Conservation (phyloP, 1,140 invertebrate species). For the Drosophila chauvacae region DNA sequence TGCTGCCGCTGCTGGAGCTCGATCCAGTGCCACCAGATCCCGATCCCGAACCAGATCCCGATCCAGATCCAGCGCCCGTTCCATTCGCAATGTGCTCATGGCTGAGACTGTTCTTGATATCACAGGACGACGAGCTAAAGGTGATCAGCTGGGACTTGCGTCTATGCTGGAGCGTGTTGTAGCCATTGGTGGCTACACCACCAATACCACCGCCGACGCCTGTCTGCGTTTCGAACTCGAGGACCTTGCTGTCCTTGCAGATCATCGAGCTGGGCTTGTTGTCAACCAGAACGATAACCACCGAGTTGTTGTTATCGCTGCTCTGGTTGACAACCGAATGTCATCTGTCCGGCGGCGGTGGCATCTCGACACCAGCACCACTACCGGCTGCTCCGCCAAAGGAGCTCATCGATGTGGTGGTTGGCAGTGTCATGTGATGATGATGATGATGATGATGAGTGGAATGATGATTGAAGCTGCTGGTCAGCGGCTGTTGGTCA, state of each 20-base stretch:
- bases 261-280: constrained; percentile 84
- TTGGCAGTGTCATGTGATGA: constrained; percentile 25
- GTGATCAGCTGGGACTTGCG: constrained; percentile 82
- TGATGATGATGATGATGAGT: constrained; percentile 1
- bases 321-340: constrained; percentile 84
- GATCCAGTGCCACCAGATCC: constrained; percentile 12
- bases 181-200: constrained; percentile 51
- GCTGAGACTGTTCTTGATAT: constrained; percentile 83
- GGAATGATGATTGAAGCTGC: constrained; percentile 57
- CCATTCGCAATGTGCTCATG: constrained; percentile 71
- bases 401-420: constrained; percentile 70
- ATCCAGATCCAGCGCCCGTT: constrained; percentile 5
- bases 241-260: constrained; percentile 79
- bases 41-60: not conserved
- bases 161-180: constrained; percentile 72
- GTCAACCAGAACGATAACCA: constrained; percentile 84
- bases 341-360: constrained; percentile 76
- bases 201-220: not conserved
- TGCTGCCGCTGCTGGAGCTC: constrained; percentile 27
- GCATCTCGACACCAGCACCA: not conserved
- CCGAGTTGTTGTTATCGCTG: constrained; percentile 83
- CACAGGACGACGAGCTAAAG: constrained; percentile 79
- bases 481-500: constrained; percentile 78
- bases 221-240: constrained; percentile 66
- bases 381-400: constrained; percentile 42